These are phyloP conservation scores for Struthidea cinerea DNA, from an alignment of 2,113 vertebrate genomes.

Conservation along the genomic window DNA sequence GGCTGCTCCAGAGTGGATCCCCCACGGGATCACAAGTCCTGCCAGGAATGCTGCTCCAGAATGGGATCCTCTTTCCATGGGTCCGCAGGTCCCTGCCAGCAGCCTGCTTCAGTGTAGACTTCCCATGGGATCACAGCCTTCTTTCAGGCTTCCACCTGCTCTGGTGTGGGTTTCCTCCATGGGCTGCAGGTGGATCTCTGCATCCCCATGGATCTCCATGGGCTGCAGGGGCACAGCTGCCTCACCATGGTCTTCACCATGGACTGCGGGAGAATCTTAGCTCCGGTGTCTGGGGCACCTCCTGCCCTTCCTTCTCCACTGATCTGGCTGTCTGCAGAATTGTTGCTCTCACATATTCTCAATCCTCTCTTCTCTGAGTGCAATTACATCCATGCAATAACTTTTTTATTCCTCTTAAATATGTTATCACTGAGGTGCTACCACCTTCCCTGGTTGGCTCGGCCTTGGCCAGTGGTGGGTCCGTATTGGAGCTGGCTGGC, in stretches of 20 bases:
- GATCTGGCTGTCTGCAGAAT: background rate
- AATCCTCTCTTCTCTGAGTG: background rate
- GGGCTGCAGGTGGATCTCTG: background rate
- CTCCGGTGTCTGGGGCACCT: background rate
- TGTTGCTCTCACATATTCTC: background rate
- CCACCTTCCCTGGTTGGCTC: background rate
- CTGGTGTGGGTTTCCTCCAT: background rate
- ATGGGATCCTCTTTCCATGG: background rate
- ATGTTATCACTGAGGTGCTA: background rate
- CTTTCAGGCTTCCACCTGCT: background rate
- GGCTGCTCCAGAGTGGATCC: background rate
- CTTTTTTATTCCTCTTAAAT: background rate
- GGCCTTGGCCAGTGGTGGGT: background rate
- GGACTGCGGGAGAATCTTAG: background rate
- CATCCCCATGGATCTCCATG: background rate
- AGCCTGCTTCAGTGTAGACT: background rate
- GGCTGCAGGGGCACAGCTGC: background rate
- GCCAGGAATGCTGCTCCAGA: background rate
- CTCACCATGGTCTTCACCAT: background rate
- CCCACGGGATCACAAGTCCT: background rate
- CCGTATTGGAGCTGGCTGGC: fast-evolving
- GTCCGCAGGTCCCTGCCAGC: no score
- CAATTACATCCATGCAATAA: background rate
- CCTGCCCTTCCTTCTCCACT: background rate
- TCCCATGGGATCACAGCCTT: background rate